These are phyloP conservation scores for Thamnaconus septentrionalis DNA, from an alignment of 2,113 vertebrate species.

Conservation along the genomic window DNA sequence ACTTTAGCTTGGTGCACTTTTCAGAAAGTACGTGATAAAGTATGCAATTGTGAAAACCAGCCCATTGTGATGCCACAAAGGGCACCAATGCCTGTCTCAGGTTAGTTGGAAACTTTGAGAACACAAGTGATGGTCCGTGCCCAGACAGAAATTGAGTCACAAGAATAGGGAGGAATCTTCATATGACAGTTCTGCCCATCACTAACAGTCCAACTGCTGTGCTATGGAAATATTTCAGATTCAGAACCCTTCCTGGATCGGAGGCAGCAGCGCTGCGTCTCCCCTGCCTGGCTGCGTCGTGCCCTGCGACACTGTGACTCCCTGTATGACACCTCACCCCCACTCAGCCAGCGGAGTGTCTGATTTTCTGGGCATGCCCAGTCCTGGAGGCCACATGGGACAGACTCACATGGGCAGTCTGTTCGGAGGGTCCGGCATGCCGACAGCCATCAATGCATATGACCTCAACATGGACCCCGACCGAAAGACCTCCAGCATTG, in stretches of 20 bases:
- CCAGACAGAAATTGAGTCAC: too few relatives aligned
- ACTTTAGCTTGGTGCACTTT: too few relatives aligned
- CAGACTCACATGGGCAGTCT: slow-evolving; percentile 95
- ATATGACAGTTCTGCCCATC: too few relatives aligned
- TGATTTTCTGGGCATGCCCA: slow-evolving; percentile 89
- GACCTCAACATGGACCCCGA: slow-evolving; percentile 96
- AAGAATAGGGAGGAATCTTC: too few relatives aligned
- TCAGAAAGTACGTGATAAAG: too few relatives aligned
- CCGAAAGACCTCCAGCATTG: slow-evolving; percentile 98
- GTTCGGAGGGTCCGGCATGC: slow-evolving; percentile 86
- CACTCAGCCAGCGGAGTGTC: slow-evolving; percentile 86
- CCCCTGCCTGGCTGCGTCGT: slow-evolving; percentile 94
- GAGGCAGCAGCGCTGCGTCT: slow-evolving; percentile 86
- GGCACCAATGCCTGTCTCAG: too few relatives aligned
- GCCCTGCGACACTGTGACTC: slow-evolving; percentile 90
- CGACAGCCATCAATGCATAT: slow-evolving; percentile 87
- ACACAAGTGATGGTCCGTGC: too few relatives aligned
- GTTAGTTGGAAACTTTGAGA: too few relatives aligned
- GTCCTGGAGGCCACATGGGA: slow-evolving; percentile 84
- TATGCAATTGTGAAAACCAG: too few relatives aligned
- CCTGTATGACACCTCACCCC: slow-evolving; percentile 97
- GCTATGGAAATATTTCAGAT: slow-evolving; percentile 78
- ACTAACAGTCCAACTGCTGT: too few relatives aligned
- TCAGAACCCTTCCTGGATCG: slow-evolving; percentile 96
- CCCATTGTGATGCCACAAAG: too few relatives aligned